Evolutionary conservation across 1,140 invertebrate species (phyloP).

Genomic region (Epicauta chinensis): DNA sequence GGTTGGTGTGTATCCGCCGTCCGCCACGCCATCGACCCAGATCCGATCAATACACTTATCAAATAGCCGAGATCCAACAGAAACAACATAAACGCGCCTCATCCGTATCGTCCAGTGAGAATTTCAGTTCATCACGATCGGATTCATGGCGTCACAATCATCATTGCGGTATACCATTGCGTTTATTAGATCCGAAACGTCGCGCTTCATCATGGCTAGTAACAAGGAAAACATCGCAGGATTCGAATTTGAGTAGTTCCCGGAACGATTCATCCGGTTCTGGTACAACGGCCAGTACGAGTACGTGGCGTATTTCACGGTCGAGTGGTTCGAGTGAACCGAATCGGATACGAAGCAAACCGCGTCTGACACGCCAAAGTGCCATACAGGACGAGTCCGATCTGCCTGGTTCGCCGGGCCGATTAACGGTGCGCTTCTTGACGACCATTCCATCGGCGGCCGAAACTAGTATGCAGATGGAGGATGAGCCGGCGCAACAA

Average conservation of each 20-base stretch:
- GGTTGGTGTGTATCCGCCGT: slow-evolving; percentile 41
- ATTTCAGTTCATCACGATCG: slow-evolving; percentile 72
- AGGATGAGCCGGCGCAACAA: slow-evolving; percentile 60
- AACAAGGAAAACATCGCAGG: slow-evolving; percentile 81
- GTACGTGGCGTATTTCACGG: slow-evolving; percentile 74
- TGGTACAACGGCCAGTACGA: slow-evolving; percentile 75
- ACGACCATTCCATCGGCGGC: slow-evolving; percentile 77
- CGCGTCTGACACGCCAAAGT: slow-evolving; percentile 66
- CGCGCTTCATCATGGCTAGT: slow-evolving; percentile 80
- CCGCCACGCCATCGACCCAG: slow-evolving; percentile 40
- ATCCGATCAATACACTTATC: slow-evolving; percentile 67
- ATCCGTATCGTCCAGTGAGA: slow-evolving; percentile 81
- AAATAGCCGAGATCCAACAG: slow-evolving; percentile 71
- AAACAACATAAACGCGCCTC: slow-evolving; percentile 69
- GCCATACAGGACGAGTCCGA: slow-evolving; percentile 62
- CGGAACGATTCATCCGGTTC: slow-evolving; percentile 85
- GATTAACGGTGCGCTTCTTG: slow-evolving; percentile 56
- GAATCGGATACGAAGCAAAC: slow-evolving; percentile 45
- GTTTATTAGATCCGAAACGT: slow-evolving; percentile 66
- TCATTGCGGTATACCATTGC: slow-evolving; percentile 66
- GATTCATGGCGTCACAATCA: slow-evolving; percentile 77
- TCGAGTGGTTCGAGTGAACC: slow-evolving; percentile 60
- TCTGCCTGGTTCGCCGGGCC: slow-evolving; percentile 55
- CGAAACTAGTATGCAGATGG: slow-evolving; percentile 67
- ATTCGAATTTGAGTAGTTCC: slow-evolving; percentile 80